These are phyloP conservation scores for Schlechtendalia chinensis DNA, from an alignment of 1,140 invertebrate genomes.

Conservation along the genomic window DNA sequence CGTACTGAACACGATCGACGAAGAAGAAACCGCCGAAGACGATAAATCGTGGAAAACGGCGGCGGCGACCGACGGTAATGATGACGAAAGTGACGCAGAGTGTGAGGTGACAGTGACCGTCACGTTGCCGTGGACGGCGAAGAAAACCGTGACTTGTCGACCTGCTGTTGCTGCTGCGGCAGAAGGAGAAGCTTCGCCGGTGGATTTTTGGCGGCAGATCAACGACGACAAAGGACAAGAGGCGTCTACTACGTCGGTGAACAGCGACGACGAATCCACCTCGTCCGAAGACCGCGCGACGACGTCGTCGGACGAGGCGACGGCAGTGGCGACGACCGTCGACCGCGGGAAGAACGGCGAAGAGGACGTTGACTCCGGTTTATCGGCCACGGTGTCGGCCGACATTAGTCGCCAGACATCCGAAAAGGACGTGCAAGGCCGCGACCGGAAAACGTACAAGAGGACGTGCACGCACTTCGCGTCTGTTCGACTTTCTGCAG, in stretches of 20 bases:
- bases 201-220: conserved; percentile 43
- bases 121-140: conserved; percentile 1
- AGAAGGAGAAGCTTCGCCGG: neutral
- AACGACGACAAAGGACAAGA: neutral
- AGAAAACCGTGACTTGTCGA: neutral
- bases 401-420: neutral
- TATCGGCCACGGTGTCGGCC: neutral
- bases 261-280: neutral
- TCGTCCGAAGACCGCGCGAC: neutral
- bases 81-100: neutral
- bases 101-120: conserved; percentile 39
- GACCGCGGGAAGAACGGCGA: neutral
- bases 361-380: neutral
- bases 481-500: conserved; percentile 9
- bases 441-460: neutral
- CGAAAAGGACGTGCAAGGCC: neutral
- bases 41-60: neutral
- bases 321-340: neutral
- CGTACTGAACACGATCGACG: conserved; percentile 23
- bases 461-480: conserved; percentile 39
- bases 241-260: neutral
- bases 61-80: too few relatives aligned
- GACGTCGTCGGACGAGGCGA: neutral
- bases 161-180: too few relatives aligned
- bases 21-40: conserved; percentile 19